phyloP scores from a whole-genome alignment of 2,797 vertebrate species.

The Pseudotriccus pelzelni region DNA sequence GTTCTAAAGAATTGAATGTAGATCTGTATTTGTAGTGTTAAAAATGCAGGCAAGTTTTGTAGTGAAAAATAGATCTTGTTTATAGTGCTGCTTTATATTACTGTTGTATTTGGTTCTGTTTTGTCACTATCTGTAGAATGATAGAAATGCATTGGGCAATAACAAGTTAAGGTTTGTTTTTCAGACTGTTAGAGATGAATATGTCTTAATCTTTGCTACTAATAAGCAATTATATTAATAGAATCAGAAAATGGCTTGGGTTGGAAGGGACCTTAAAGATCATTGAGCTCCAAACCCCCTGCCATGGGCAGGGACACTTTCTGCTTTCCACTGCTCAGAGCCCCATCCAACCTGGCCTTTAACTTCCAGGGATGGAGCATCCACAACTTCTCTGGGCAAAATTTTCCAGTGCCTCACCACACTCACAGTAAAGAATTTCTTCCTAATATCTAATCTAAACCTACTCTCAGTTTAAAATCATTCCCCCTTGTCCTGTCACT shows the following conservation, averaged over 20 bases:
- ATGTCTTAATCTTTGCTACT: background rate
- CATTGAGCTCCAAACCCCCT: background rate
- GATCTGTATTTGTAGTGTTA: slow-evolving; percentile 24
- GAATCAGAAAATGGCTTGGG: background rate
- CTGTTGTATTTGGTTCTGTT: background rate
- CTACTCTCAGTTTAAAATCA: background rate
- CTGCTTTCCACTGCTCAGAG: background rate
- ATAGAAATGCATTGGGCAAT: background rate
- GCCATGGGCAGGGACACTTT: background rate
- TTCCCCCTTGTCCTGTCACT: background rate
- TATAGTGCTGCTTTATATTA: background rate
- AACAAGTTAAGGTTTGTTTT: background rate
- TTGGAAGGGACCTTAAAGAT: background rate
- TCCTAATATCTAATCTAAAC: background rate
- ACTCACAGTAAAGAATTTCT: background rate
- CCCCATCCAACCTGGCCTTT: background rate
- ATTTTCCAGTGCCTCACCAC: background rate
- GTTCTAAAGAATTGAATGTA: slow-evolving; percentile 26
- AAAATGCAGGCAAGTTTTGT: slow-evolving; percentile 29
- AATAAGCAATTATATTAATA: background rate
- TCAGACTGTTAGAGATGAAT: background rate
- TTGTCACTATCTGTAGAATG: background rate
- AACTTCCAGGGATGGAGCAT: background rate
- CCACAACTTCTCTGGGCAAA: background rate
- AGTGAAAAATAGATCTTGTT: slow-evolving; percentile 19